phyloP scores from a whole-genome alignment of 2,797 vertebrate species.

The Cichlasoma orientale region DNA sequence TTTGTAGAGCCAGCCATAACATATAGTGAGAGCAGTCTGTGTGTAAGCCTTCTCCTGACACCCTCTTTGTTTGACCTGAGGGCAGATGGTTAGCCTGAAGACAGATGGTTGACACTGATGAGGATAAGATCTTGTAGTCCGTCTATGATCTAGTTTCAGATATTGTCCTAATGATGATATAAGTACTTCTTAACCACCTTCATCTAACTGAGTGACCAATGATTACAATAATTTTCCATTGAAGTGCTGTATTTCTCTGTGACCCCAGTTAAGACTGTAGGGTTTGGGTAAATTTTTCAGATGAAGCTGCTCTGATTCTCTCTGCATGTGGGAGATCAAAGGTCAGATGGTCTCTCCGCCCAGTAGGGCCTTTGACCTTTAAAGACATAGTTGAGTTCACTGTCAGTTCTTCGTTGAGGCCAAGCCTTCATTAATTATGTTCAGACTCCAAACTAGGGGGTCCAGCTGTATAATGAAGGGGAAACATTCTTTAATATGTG shows the following conservation, averaged over 20 bases:
- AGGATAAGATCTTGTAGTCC: not conserved
- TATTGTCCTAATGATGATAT: not conserved
- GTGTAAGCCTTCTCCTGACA: conserved; percentile 1
- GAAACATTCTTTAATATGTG: not conserved
- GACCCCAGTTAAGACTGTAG: not conserved
- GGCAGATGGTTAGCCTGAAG: conserved; percentile 20
- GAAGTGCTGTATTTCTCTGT: not conserved
- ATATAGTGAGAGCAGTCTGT: not conserved
- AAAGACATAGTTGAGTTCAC: conserved; percentile 12
- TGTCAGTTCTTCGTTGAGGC: not conserved
- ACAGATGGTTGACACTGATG: conserved; percentile 5
- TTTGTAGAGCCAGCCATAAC: not conserved
- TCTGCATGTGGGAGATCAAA: conserved; percentile 21
- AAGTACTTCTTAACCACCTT: not conserved
- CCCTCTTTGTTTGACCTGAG: conserved; percentile 3
- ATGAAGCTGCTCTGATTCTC: not conserved
- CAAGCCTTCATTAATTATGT: conserved; percentile 41
- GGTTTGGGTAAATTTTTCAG: not conserved
- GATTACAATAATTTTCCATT: not conserved
- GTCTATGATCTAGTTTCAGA: not conserved
- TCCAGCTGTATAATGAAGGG: conserved; percentile 19
- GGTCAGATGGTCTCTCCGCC: conserved; percentile 5
- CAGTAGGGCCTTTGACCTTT: conserved; percentile 47
- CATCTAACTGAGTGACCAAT: not conserved
- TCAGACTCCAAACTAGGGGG: conserved; percentile 1